Evolutionary conservation across 2,113 vertebrate species (phyloP).

Genomic region (Lamprologus tigripictilis): DNA sequence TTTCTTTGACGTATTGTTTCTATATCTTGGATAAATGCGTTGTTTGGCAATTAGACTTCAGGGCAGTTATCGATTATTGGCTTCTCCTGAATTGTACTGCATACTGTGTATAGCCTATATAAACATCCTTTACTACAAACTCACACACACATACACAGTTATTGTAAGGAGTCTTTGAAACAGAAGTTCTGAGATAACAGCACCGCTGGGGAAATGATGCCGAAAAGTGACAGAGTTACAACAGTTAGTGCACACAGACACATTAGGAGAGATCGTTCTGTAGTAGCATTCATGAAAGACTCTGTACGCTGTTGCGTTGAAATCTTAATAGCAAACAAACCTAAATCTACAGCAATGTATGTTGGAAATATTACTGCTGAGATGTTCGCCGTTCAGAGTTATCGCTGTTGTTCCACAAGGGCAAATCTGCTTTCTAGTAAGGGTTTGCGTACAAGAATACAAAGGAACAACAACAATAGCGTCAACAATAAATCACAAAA

Average conservation of each 20-base stretch:
- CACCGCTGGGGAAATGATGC: background rate
- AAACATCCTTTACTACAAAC: background rate
- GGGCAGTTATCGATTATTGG: background rate
- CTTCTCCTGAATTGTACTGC: background rate
- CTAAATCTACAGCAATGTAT: background rate
- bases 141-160: background rate
- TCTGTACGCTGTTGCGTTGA: background rate
- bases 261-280: background rate
- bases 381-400: background rate
- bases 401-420: background rate
- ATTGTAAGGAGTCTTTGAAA: background rate
- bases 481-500: background rate
- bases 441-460: background rate
- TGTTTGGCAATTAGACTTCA: constrained; percentile 8
- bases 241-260: background rate
- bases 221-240: background rate
- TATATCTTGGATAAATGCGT: background rate
- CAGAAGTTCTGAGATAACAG: background rate
- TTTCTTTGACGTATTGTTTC: background rate
- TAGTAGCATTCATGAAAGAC: background rate
- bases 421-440: background rate
- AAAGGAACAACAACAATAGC: background rate
- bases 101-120: background rate
- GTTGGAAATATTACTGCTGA: background rate
- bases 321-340: background rate